Conservation (phyloP, 2,888 invertebrate species). For the Erebia aethiops region DNA sequence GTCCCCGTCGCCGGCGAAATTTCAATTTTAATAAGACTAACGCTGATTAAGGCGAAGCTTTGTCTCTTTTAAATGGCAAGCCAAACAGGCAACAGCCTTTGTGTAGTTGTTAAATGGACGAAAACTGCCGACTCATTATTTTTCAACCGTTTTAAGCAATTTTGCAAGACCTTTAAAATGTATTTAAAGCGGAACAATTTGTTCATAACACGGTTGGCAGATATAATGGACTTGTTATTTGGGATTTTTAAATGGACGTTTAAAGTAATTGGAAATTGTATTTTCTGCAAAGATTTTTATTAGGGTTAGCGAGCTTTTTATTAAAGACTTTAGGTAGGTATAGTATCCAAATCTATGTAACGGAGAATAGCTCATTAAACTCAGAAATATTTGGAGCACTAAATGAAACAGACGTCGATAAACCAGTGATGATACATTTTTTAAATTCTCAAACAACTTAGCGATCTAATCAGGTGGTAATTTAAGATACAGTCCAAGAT, state of each 20-base stretch:
- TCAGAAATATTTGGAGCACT: no score
- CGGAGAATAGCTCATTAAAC: no score
- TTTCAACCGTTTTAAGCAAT: conserved; percentile 39
- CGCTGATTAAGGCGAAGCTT: conserved; percentile 37
- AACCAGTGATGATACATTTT: no score
- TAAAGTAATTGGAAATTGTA: neutral
- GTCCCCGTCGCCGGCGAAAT: conserved; percentile 17
- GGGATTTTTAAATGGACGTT: neutral
- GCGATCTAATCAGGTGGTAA: no score
- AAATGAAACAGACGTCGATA: no score
- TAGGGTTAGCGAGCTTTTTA: neutral
- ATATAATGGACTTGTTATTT: conserved; percentile 18
- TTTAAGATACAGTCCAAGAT: no score
- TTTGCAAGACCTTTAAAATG: conserved; percentile 29
- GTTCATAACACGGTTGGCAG: conserved; percentile 12
- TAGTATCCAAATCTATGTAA: no score
- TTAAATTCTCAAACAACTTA: no score
- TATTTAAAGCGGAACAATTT: conserved; percentile 21
- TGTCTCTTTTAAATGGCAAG: conserved; percentile 38
- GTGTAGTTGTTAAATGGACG: conserved; percentile 42
- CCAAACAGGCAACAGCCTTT: conserved; percentile 41
- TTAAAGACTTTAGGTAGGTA: neutral
- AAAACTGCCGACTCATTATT: conserved; percentile 43
- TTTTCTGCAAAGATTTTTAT: neutral
- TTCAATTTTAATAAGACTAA: conserved; percentile 35